Conservation (phyloP, 2,113 vertebrate species). For the Dromaius novaehollandiae region DNA sequence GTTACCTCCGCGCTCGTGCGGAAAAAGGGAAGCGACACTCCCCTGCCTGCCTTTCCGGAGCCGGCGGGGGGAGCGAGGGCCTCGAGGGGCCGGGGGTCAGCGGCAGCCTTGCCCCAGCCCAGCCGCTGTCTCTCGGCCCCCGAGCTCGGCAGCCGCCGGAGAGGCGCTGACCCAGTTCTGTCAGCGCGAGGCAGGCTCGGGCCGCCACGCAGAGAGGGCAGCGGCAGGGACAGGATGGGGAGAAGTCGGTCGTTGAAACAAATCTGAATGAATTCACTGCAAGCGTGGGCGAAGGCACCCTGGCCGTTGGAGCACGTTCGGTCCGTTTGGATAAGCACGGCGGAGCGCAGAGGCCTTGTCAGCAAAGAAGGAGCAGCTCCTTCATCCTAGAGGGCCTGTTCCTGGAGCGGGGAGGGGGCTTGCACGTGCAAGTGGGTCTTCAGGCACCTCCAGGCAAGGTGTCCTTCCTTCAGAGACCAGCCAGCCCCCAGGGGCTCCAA, state of each 20-base stretch:
- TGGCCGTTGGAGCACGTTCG: not conserved
- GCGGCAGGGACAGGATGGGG: not conserved
- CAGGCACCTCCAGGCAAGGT: rapidly evolving
- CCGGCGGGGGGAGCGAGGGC: not conserved
- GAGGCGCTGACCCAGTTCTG: conserved; percentile 55
- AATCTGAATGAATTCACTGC: not conserved
- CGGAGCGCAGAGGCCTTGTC: not conserved
- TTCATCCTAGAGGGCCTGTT: not conserved
- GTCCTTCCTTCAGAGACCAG: not conserved
- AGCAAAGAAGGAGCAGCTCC: not conserved
- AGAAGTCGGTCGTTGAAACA: not conserved
- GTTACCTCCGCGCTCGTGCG: not conserved
- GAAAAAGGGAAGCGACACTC: conserved; percentile 18
- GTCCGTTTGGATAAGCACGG: rapidly evolving
- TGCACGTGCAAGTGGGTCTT: not conserved
- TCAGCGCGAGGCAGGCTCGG: rapidly evolving
- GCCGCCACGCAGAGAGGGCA: not conserved
- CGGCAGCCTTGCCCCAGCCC: not conserved
- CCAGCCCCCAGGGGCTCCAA: not conserved
- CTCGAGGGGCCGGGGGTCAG: not conserved
- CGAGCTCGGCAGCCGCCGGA: no score
- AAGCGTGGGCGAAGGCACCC: not conserved
- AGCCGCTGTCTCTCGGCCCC: not conserved
- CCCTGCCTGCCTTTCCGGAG: conserved; percentile 46
- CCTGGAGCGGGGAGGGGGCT: not conserved